Percentiles rank a stretch among this genome's conserved stretches.
phyloP scores from a whole-genome alignment of 2,888 invertebrate species.

The Andrena dorsata region DNA sequence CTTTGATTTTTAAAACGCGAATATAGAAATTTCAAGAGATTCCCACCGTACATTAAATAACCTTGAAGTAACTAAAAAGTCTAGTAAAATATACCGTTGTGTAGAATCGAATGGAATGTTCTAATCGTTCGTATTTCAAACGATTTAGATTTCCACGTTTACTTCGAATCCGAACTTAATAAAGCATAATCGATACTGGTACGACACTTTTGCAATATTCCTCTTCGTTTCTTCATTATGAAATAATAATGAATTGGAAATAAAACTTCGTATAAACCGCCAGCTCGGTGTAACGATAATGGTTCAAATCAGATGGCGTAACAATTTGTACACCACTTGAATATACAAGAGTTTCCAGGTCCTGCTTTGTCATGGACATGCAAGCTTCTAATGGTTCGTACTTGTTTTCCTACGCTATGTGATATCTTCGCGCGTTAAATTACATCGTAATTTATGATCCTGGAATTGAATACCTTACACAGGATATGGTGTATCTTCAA shows the following conservation, averaged over 20 bases:
- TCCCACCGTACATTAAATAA: background rate
- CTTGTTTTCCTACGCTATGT: conserved; percentile 66
- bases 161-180: no score
- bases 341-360: conserved; percentile 47
- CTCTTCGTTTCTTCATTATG: background rate
- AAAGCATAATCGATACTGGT: no score
- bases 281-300: conserved; percentile 20
- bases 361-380: conserved; percentile 84
- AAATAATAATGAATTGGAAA: background rate
- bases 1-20: background rate
- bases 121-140: no score
- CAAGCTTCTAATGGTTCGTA: conserved; percentile 85
- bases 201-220: no score
- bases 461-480: conserved; percentile 48
- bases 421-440: conserved; percentile 55
- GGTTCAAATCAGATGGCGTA: conserved; percentile 56
- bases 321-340: conserved; percentile 51
- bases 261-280: conserved; percentile 38
- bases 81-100: background rate
- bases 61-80: background rate
- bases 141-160: no score
- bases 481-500: conserved; percentile 56
- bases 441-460: conserved; percentile 51
- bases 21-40: background rate
- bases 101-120: background rate